Evolutionary conservation across 2,888 invertebrate genomes (phyloP).

Genomic region (Dyspetes luteomarginatus): DNA sequence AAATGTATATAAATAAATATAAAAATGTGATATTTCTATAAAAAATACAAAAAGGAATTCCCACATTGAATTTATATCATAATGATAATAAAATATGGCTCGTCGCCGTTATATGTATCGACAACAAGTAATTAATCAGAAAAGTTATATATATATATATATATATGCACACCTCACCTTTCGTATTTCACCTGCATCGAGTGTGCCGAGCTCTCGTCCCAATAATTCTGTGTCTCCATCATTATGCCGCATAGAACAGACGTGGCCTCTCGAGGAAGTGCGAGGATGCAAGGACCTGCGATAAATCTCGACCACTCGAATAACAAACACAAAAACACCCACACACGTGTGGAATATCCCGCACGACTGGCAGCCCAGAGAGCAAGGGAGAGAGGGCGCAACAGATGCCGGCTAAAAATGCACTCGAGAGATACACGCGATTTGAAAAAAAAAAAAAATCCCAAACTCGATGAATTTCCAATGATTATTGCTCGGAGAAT

Average conservation of each 20-base stretch:
- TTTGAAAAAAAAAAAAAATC: no score
- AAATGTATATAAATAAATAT: no score
- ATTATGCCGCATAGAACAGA: constrained; percentile 80
- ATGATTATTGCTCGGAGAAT: not conserved
- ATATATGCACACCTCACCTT: constrained; percentile 81
- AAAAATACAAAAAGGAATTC: no score
- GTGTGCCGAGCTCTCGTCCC: constrained; percentile 85
- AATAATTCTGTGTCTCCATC: constrained; percentile 84
- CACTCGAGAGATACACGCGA: no score
- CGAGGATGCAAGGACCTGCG: not conserved
- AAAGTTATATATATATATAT: not conserved
- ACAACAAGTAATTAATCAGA: no score
- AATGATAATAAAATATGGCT: no score
- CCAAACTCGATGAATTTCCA: not conserved
- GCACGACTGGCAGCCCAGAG: not conserved
- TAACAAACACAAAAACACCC: no score
- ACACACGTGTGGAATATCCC: constrained; percentile 1
- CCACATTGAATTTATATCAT: no score
- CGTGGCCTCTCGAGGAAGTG: not conserved
- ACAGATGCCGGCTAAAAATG: not conserved
- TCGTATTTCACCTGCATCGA: constrained; percentile 85
- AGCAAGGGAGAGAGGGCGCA: not conserved
- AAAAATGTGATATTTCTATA: no score
- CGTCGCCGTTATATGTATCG: no score
- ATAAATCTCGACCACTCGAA: constrained; percentile 20